Evolutionary conservation across 2,888 invertebrate genomes (phyloP), one percentile per base, ranked within the genome.

Genomic region (Cyaniris semiargus): DNA sequence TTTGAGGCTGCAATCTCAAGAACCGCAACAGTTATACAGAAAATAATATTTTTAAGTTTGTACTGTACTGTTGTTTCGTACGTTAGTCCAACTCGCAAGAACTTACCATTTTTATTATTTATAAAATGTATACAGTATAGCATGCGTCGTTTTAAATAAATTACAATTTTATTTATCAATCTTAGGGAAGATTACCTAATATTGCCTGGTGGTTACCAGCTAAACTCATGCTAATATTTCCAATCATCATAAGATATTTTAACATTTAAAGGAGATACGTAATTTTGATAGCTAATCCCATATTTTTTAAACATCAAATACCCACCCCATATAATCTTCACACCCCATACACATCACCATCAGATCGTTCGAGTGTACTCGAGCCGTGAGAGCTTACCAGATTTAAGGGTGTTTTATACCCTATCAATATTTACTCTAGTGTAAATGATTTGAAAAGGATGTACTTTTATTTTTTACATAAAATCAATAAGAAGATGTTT

Each of bases 331-430:
- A 82, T 85, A 83, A 79, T 81, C 81, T 85, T 87, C 84, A 81
- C 86, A 83, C 86, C 85, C 85, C 80, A 78, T 70, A 75, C 58
- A 85, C 86, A 87, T 87, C 86, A 86, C 83, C 84, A 84, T 84
- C 83, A 84, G 84, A 81, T 80, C 83, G 82, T 83, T 87, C 82
- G 79, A 88, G 89, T 81, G 84, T 83, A 80, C 87, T 88, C 80
- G 78, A 87, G 86, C 79, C 78, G 78, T 79, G 82, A 80, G 81
- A 83, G 81, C 83, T 84, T 82, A 84, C 81, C 85, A 85, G 85
- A 81, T 86, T 86, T 85, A 81, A 79, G 83, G 85, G 83, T 82
- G 81, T 82, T 83, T 85, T 85, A 84, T 81, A 81, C 84, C 82
- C 56, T 78, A 83, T 83, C 83, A 82, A 79, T 83, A 84, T 84